Conservation (phyloP, 2,113 vertebrate genomes). For the Campylorhamphus procurvoides region DNA sequence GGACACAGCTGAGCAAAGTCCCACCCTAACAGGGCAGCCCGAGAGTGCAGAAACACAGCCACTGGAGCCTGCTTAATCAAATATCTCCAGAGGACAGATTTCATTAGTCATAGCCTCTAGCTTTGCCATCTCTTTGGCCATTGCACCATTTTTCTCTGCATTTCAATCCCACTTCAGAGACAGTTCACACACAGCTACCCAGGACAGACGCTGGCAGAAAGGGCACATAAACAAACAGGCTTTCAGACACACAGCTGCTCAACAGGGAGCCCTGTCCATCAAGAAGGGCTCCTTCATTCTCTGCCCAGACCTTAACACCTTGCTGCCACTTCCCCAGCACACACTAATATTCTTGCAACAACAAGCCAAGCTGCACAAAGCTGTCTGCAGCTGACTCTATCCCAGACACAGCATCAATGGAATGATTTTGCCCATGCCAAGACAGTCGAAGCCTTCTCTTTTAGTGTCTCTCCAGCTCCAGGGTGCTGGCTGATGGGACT, state of each 20-base stretch:
- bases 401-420: background rate
- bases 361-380: background rate
- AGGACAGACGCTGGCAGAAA: background rate
- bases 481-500: background rate
- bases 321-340: background rate
- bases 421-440: background rate
- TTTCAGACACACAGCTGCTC: background rate
- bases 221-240: background rate
- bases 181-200: background rate
- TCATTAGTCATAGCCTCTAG: background rate
- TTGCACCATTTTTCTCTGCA: background rate
- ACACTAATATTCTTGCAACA: background rate
- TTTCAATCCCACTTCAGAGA: background rate
- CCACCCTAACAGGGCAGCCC: background rate
- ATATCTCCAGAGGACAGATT: background rate
- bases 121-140: background rate
- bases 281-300: background rate
- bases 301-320: background rate
- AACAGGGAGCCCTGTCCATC: background rate
- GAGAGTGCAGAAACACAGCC: background rate
- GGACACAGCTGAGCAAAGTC: constrained; percentile 19
- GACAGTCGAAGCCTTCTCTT: background rate
- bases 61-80: background rate
- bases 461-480: background rate
- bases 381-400: background rate